These are phyloP conservation scores for Hypomecis atomaria DNA, from an alignment of 2,888 invertebrate species.

Conservation along the genomic window DNA sequence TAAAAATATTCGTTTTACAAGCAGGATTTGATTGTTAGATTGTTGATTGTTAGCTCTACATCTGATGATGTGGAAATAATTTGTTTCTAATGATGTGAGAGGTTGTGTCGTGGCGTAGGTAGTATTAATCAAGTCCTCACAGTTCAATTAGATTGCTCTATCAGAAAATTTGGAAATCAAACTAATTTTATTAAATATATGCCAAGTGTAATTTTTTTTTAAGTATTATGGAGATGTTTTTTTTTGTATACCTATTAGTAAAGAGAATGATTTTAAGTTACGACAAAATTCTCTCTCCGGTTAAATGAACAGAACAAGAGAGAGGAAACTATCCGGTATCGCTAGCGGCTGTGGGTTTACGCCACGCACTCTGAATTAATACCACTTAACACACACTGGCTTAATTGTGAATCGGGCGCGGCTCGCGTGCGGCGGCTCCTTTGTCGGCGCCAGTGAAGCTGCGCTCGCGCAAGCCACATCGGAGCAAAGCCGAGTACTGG, in stretches of 20 bases:
- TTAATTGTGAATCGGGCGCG: constrained; percentile 82
- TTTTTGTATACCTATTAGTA: no score
- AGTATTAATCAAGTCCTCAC: constrained; percentile 22
- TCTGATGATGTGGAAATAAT: constrained; percentile 39
- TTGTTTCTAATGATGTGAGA: constrained; percentile 29
- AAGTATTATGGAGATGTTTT: no score
- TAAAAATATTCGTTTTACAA: background rate
- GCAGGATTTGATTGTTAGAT: constrained; percentile 18
- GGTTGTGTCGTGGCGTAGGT: constrained; percentile 35
- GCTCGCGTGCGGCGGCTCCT: constrained; percentile 82
- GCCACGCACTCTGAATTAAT: constrained; percentile 79
- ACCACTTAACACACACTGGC: constrained; percentile 84
- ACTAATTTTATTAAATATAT: no score
- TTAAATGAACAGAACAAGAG: constrained; percentile 6
- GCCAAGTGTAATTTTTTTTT: no score
- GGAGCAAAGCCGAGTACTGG: constrained; percentile 22
- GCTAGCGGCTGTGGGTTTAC: constrained; percentile 57
- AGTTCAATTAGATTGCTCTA: background rate
- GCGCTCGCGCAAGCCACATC: constrained; percentile 58
- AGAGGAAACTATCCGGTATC: constrained; percentile 27
- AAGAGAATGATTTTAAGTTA: no score
- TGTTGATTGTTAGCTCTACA: no score
- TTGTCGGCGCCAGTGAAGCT: constrained; percentile 74
- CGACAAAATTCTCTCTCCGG: no score
- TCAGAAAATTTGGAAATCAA: constrained; percentile 1